Evolutionary conservation across 2,113 vertebrate genomes (phyloP).

Genomic region (Epinephelus cyanopodus): DNA sequence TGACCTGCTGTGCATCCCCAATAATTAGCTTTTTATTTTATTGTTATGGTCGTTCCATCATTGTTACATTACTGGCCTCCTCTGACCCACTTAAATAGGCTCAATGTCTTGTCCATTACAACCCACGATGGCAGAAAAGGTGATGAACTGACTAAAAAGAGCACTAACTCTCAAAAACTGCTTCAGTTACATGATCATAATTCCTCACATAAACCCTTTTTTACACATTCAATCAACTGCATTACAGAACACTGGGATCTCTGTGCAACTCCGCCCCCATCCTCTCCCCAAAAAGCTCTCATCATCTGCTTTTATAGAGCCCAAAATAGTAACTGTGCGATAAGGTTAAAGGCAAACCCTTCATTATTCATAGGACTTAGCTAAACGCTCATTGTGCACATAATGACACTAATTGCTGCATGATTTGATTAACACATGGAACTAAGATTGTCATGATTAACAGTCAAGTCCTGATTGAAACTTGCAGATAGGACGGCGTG

Average conservation of each 20-base stretch:
- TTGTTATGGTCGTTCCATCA: too few species aligned
- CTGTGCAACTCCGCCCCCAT: not conserved
- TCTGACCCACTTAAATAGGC: not conserved
- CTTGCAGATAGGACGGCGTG: not conserved
- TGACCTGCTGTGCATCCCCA: not conserved
- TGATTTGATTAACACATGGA: slow-evolving; percentile 36
- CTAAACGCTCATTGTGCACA: slow-evolving; percentile 26
- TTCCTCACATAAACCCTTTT: not conserved
- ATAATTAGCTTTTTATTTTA: not conserved
- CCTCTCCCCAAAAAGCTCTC: not conserved
- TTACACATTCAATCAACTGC: slow-evolving; percentile 2
- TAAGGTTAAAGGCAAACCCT: slow-evolving; percentile 27
- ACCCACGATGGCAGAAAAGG: not conserved
- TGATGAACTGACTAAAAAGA: not conserved
- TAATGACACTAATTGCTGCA: slow-evolving; percentile 48
- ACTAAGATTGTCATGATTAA: slow-evolving; percentile 49
- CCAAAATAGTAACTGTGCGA: slow-evolving; percentile 14
- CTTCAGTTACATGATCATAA: not conserved
- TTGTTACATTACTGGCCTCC: too few species aligned
- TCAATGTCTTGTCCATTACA: not conserved
- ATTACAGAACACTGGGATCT: slow-evolving; percentile 18
- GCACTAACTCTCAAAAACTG: not conserved
- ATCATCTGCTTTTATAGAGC: not conserved
- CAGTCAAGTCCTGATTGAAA: slow-evolving; percentile 25
- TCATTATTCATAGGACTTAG: slow-evolving; percentile 20